Base-by-base conservation (phyloP, 2,113 vertebrate genomes). In the Corythornis vintsioides region DNA sequence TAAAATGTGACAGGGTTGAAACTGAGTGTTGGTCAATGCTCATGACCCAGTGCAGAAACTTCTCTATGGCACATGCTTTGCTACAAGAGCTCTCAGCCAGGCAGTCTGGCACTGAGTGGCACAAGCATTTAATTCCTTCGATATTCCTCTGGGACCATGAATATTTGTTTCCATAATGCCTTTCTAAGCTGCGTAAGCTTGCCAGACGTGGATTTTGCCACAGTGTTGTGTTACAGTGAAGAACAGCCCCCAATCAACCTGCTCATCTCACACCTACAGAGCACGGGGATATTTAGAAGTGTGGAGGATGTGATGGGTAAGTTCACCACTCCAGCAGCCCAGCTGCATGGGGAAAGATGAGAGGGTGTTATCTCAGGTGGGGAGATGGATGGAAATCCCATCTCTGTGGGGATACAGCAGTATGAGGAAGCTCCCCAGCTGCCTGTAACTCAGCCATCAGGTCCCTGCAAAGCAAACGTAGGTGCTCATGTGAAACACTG, bases 11-110 rank as follows among this genome's bases (percentile, higher is more conserved):
- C 35, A 11, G 55, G 45, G 17, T 15, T 73, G 35, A 38, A 61
- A 8, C 9, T 0, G 0, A 91, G n/a, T 5, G 11, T 26, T 2
- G 17, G n/a, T 71, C 57, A 31, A 6, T 2, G 12, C 26, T 18
- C 5, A 15, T 81, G 89, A 89, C 33, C 59, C 77, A 78, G 80
- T 4, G 20, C 65, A 87, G 70, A 82, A 91, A 67, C 66, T 47
- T 82, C 53, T 75, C 70, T 26, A 29, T 0, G 31, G 77, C 60
- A 86, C 83, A 71, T 9, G 60, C 15, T 71, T 76, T 12, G 45
- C 69, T 61, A 64, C 24, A 20, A 80, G 31, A 3, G 4, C 67
- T 53, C 79, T 61, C 40, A 33, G 69, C 26, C 79, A 43, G 38
- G 50, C 57, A 40, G 45, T 7, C 66, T 64, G 77, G 79, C 69